These are phyloP conservation scores for Chinchilla lanigera DNA, from an alignment of 2,113 vertebrate species.

Conservation along the genomic window DNA sequence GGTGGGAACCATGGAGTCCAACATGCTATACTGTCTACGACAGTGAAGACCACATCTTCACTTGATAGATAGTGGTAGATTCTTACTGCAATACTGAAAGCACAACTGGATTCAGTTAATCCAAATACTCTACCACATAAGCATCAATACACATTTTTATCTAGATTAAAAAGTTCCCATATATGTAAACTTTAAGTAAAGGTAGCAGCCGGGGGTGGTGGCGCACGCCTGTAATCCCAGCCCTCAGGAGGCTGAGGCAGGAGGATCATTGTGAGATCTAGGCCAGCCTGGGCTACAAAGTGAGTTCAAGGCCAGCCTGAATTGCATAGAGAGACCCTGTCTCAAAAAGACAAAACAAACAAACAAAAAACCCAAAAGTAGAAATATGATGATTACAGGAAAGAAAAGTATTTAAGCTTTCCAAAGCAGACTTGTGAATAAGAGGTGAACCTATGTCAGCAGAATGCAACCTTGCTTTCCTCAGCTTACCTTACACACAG, in stretches of 20 bases:
- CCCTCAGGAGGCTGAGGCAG: no score
- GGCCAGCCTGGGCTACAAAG: no score
- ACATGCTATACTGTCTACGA: background rate
- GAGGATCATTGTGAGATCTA: no score
- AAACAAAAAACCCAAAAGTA: no score
- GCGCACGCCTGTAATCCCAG: no score
- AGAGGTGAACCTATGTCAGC: background rate
- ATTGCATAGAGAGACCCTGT: no score
- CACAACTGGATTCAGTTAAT: slow-evolving; percentile 64
- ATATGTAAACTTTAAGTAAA: slow-evolving; percentile 79
- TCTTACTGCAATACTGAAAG: slow-evolving; percentile 42
- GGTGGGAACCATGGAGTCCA: background rate
- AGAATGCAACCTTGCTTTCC: background rate
- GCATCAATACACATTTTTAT: slow-evolving; percentile 72
- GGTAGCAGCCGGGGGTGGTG: no score
- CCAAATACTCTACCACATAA: slow-evolving; percentile 75
- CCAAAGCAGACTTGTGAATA: slow-evolving; percentile 6
- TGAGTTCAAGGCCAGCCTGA: no score
- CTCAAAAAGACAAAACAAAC: no score
- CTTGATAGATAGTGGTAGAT: background rate
- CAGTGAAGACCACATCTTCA: background rate
- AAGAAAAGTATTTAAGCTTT: slow-evolving; percentile 17
- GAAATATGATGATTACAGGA: slow-evolving; percentile 35
- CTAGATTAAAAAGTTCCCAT: slow-evolving; percentile 70
- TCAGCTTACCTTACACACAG: slow-evolving; percentile 95